Conservation (phyloP, 2,797 vertebrate species). For the Apogon hyalosoma region DNA sequence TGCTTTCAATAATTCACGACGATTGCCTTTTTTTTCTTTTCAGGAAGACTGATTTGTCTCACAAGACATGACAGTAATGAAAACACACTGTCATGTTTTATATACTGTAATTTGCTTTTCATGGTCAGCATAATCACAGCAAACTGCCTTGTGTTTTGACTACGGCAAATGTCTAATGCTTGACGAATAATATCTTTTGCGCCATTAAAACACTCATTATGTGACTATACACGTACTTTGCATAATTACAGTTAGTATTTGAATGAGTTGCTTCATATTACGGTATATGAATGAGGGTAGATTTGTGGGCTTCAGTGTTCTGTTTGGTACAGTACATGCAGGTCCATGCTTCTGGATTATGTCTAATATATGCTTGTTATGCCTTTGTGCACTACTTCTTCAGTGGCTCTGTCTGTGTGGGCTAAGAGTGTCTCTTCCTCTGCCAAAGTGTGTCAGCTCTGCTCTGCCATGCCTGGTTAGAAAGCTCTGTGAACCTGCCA, state of each 20-base stretch:
- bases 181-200: conserved; percentile 34
- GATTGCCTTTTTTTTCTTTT: conserved; percentile 14
- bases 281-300: conserved; percentile 8
- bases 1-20: not conserved
- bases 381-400: not conserved
- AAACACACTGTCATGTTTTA: conserved; percentile 14
- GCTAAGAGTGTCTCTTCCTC: conserved; percentile 38
- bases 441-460: conserved; percentile 49
- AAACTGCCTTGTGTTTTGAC: conserved; percentile 33
- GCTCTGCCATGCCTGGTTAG: conserved; percentile 62
- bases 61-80: conserved; percentile 5
- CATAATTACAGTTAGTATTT: conserved; percentile 1
- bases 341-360: conserved; percentile 17
- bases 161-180: conserved; percentile 20
- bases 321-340: conserved; percentile 7
- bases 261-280: not conserved
- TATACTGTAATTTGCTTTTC: conserved; percentile 25
- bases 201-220: conserved; percentile 31
- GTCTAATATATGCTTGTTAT: conserved; percentile 35
- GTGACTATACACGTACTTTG: conserved; percentile 16
- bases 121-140: conserved; percentile 26
- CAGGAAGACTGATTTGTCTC: conserved; percentile 16
- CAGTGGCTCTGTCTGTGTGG: conserved; percentile 15
- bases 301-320: conserved; percentile 1
- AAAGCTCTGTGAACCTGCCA: conserved; percentile 57